Percentiles rank a stretch among this genome's conserved stretches.
Conservation (phyloP, 2,113 vertebrate genomes). For the Hippopotamus amphibius region DNA sequence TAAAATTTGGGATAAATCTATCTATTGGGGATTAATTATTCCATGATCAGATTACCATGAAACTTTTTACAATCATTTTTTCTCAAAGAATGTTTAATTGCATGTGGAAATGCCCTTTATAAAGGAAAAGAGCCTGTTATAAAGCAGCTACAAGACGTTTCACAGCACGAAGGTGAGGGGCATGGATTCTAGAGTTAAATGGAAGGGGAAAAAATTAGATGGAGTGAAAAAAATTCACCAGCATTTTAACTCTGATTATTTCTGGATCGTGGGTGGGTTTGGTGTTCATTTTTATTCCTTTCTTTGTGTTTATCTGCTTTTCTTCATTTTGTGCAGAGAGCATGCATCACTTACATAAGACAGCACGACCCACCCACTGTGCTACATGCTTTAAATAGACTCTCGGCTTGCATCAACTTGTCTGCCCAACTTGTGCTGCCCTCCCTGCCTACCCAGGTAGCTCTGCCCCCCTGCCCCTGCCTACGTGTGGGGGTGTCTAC, state of each 20-base stretch:
- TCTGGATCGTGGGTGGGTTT: neutral
- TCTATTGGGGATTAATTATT: neutral
- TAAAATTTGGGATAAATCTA: neutral
- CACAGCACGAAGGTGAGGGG: fast-evolving
- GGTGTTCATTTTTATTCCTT: neutral
- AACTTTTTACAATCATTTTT: neutral
- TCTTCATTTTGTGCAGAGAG: neutral
- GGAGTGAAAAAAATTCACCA: neutral
- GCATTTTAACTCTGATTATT: neutral
- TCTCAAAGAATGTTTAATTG: neutral
- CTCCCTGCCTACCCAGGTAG: neutral
- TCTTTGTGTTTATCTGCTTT: neutral
- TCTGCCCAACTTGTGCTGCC: neutral
- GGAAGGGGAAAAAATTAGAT: neutral
- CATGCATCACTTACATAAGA: fast-evolving
- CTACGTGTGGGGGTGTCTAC: neutral
- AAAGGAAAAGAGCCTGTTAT: neutral
- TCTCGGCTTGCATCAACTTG: too few species aligned
- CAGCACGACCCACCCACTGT: fast-evolving
- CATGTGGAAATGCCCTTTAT: neutral
- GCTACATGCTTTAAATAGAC: neutral
- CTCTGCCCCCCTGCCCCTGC: neutral
- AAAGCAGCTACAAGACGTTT: neutral
- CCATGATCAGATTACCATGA: neutral
- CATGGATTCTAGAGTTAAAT: neutral